Base-by-base conservation (phyloP, 2,888 invertebrate species). In the Synanthedon vespiformis region DNA sequence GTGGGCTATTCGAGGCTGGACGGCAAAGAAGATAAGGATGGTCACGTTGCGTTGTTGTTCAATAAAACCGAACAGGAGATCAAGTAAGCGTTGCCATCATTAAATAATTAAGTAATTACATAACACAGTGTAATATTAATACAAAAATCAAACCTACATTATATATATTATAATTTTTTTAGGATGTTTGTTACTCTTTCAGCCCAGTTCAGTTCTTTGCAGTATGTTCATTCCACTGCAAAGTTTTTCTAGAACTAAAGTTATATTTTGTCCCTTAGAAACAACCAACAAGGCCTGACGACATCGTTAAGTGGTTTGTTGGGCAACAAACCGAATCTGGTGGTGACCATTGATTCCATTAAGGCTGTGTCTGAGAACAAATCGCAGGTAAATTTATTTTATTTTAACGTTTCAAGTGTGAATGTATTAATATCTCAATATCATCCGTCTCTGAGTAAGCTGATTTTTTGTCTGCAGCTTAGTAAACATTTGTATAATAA, bases 1-100 rank as follows among this genome's bases (percentile, higher is more conserved):
- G 94, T 99, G 52, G 96, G 96, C 0, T 99, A 98, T 73, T 96
- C 95, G 61, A 91, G 93, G 16, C 90, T 98, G 60, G 95, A 97
- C 0, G 92, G 92, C 3, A 91, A 93, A 51, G 95, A 95, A 56
- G 96, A 97, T 71, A 95, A 95, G 66, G 95, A 98, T 65, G 99
- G 99, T 0, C 88, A 96, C 48, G 95, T 99, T 0, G 93, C 94
- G 3, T 74, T 99, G 58, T 89, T 93, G 53, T 93, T 99, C 64
- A 94, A 92, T 66, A 95, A 95, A 70, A 90, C 94, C 55, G 90
- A 93, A 55, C 88, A 92, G n/a, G 94, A 95, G 59, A 88, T 97
- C 27, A 92, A 92, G 93, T 93, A 71, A 72, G 84, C 67, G n/a
- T n/a, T 51, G n/a, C 13, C 6, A 13, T 44, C 3, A 44, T n/a